Evolutionary conservation across 2,888 invertebrate genomes (phyloP).

Genomic region (Ptycholaimellus sp.): DNA sequence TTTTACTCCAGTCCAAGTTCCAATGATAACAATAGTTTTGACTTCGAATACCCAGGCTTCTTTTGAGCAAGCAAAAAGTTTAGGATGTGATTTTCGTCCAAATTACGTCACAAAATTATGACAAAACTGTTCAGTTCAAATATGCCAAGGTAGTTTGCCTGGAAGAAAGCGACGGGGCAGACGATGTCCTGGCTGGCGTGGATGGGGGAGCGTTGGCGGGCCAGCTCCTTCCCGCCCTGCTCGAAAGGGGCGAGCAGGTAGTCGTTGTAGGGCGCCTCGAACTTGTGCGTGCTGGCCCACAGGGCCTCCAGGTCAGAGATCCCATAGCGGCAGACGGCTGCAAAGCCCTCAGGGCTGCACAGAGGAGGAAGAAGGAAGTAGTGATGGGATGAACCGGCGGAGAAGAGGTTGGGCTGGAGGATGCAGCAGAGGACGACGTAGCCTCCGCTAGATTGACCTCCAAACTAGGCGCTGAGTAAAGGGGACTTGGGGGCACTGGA

Average conservation of each 20-base stretch:
- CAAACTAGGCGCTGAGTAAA: no score
- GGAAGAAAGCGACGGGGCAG: slow-evolving; percentile 5
- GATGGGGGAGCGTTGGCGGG: slow-evolving; percentile 5
- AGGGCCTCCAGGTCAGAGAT: slow-evolving; percentile 27
- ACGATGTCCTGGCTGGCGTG: slow-evolving; percentile 12
- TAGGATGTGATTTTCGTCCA: slow-evolving; percentile 29
- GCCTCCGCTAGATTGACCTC: no score
- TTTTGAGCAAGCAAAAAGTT: no score
- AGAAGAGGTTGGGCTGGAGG: slow-evolving; percentile 21
- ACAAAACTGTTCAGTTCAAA: no score
- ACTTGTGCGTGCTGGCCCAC: slow-evolving; percentile 26
- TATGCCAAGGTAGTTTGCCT: no score
- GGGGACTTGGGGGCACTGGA: no score
- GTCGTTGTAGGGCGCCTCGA: slow-evolving; percentile 28
- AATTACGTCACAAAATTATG: not conserved
- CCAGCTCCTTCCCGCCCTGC: slow-evolving; percentile 13
- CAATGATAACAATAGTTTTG: no score
- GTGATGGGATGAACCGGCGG: slow-evolving; percentile 19
- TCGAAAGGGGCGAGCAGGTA: slow-evolving; percentile 18
- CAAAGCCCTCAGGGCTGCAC: not conserved
- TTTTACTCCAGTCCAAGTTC: no score
- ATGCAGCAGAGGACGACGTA: slow-evolving; percentile 13
- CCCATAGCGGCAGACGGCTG: slow-evolving; percentile 28
- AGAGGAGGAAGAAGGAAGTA: not conserved
- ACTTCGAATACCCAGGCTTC: no score